Evolutionary conservation across 2,888 invertebrate species (phyloP), one percentile per base, ranked within the genome.

Genomic region (Heliconius erato): DNA sequence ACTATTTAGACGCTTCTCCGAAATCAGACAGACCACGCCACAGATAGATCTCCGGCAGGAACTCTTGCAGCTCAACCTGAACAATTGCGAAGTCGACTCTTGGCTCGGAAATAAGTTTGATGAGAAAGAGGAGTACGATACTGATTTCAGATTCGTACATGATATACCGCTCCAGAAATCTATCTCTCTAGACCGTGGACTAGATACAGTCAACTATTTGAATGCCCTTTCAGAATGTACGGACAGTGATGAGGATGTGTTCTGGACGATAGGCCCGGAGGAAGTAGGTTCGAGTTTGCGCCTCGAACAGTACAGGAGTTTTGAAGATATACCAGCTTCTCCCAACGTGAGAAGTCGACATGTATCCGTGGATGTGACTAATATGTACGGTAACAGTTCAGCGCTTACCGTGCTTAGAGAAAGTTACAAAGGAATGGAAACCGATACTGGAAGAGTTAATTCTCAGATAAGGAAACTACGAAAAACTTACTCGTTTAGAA

Each of bases 291-390:
- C 84, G 14, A 81, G 79, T 23, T 79, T 86, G 44, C 85, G 86
- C 35, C 84, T 89, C 67, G 93, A 93, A 74, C 90, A 89, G 85
- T 91, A 91, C 82, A 92, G 90, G 85, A 95, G 94, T 88, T 92
- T 93, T 81, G 95, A 95, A 87, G 95, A 95, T 94, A 92, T 94
- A 86, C 92, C 93, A 59, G 91, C 92, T 94, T 94, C 94, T 94
- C 94, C 90, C 3, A 89, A 86, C 89, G 88, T 88, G 94, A 95
- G 90, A 95, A 95, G 92, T 88, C 92, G 95, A 88, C 92, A 93
- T 67, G 93, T 92, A 93, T 95, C 95, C 89, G 91, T 89, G 26
- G 93, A 92, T 79, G 86, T 90, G 44, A 86, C 85, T 12, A 86
- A 87, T 79, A 87, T 26, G 83, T 83, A 79, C 16, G 91, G 90